These are phyloP conservation scores for Lasioglossum baleicum DNA, from an alignment of 1,140 invertebrate species.

Conservation along the genomic window DNA sequence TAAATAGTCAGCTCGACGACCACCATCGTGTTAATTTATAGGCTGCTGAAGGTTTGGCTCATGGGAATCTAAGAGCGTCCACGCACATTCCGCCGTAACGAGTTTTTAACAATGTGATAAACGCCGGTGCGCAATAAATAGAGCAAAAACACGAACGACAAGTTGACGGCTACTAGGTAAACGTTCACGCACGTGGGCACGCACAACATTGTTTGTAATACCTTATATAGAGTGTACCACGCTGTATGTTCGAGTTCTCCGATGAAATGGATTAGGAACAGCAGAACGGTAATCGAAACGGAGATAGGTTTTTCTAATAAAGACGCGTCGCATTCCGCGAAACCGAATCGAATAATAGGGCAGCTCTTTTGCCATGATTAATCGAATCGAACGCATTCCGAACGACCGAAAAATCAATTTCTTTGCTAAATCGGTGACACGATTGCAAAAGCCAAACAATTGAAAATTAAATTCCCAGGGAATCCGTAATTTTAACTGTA, in stretches of 20 bases:
- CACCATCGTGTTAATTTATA: not conserved
- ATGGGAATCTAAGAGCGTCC: constrained; percentile 60
- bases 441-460: not conserved
- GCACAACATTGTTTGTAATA: constrained; percentile 67
- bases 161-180: constrained; percentile 67
- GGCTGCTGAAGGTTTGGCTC: constrained; percentile 9
- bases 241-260: constrained; percentile 54
- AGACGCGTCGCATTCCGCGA: not conserved
- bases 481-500: not conserved
- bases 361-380: not conserved
- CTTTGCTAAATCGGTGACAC: not conserved
- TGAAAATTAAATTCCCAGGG: not conserved
- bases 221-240: constrained; percentile 51
- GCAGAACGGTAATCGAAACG: constrained; percentile 27
- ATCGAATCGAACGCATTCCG: not conserved
- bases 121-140: constrained; percentile 64
- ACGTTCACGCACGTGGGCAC: constrained; percentile 65
- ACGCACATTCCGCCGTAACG: constrained; percentile 57
- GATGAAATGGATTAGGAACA: constrained; percentile 46
- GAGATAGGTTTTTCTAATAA: constrained; percentile 25
- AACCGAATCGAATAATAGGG: constrained; percentile 5
- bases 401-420: not conserved
- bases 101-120: constrained; percentile 60
- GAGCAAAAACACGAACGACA: constrained; percentile 66
- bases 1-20: not conserved